Conservation (phyloP, 2,113 vertebrate genomes). For the Clarias macrocephalus region DNA sequence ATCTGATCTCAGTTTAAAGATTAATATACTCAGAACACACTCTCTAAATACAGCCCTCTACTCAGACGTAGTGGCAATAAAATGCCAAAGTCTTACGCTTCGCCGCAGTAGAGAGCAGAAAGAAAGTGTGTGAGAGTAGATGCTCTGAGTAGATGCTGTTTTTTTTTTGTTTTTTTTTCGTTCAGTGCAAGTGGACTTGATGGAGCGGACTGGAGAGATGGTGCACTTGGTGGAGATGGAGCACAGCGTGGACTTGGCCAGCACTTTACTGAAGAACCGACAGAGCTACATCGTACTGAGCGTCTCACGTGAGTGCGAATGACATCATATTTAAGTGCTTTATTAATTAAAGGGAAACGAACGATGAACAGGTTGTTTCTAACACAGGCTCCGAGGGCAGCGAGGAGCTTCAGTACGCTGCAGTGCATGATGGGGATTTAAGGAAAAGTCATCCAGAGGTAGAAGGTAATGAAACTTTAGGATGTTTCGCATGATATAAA, state of each 20-base stretch:
- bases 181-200: conserved; percentile 68
- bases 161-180: not conserved
- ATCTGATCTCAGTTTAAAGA: not conserved
- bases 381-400: conserved; percentile 55
- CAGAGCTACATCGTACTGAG: conserved; percentile 65
- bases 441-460: conserved; percentile 65
- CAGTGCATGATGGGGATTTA: conserved; percentile 61
- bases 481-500: not conserved
- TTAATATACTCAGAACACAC: not conserved
- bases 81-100: not conserved
- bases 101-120: not conserved
- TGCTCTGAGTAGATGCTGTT: too few relatives aligned
- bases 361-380: not conserved
- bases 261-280: conserved; percentile 64
- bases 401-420: conserved; percentile 61
- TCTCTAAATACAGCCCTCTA: not conserved
- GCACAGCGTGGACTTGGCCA: conserved; percentile 57
- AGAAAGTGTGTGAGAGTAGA: not conserved
- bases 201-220: conserved; percentile 64
- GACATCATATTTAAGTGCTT: not conserved
- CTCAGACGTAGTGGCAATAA: not conserved
- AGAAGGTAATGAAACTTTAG: conserved; percentile 57
- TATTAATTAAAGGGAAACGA: not conserved
- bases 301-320: conserved; percentile 65
- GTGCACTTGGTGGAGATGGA: conserved; percentile 61